Evolutionary conservation across 2,113 vertebrate species (phyloP).

Genomic region (Macrotus californicus): DNA sequence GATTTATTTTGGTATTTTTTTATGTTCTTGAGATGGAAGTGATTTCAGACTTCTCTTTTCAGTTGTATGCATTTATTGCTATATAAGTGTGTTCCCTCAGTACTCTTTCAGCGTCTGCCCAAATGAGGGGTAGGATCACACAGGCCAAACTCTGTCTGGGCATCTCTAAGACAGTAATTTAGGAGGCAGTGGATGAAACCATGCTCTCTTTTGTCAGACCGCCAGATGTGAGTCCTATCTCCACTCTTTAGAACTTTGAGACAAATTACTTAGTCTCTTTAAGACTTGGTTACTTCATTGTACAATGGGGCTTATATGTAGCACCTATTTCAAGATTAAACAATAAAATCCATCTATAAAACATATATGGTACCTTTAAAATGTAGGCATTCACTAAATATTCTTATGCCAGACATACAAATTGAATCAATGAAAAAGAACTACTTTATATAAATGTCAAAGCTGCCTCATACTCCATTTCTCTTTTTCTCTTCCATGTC

Average conservation of each 20-base stretch:
- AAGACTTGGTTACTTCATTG: background rate
- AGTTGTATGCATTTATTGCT: background rate
- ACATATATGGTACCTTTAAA: background rate
- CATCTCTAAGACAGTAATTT: background rate
- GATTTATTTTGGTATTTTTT: constrained; percentile 6
- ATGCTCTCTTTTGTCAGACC: background rate
- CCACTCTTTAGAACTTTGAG: background rate
- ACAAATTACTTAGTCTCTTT: background rate
- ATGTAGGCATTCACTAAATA: background rate
- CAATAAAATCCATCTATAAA: background rate
- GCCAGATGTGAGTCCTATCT: background rate
- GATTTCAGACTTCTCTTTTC: background rate
- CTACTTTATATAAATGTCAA: background rate
- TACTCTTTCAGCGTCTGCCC: background rate
- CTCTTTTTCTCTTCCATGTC: background rate
- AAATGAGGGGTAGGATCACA: background rate
- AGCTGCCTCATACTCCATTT: background rate
- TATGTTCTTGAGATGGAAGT: background rate
- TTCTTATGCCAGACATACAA: background rate
- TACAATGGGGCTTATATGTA: background rate
- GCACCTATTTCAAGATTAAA: background rate
- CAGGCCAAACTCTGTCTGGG: background rate
- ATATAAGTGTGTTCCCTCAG: background rate
- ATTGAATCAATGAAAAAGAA: background rate
- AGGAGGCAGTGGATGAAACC: background rate